phyloP scores from a whole-genome alignment of 2,113 vertebrate genomes.

The Sula dactylatra region DNA sequence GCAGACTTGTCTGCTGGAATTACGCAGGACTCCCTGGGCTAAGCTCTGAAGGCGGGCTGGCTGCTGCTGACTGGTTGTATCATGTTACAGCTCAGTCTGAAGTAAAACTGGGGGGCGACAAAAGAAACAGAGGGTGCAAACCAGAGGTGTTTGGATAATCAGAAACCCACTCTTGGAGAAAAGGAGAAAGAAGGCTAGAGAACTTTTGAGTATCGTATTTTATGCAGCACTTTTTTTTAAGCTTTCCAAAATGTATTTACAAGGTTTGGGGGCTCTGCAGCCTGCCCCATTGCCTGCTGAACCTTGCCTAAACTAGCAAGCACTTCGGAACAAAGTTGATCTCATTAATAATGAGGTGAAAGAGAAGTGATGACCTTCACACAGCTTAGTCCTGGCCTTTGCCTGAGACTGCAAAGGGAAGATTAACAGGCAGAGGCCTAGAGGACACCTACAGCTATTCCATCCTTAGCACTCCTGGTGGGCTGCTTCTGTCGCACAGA shows the following conservation, averaged over 20 bases:
- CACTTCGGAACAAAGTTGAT: background rate
- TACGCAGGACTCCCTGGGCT: background rate
- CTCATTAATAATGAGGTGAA: background rate
- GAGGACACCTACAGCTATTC: background rate
- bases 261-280: background rate
- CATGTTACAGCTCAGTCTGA: background rate
- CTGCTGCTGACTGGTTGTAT: background rate
- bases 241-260: background rate
- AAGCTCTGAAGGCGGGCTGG: background rate
- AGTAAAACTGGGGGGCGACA: background rate
- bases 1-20: background rate
- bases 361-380: background rate
- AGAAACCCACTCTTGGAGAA: background rate
- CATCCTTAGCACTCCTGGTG: background rate
- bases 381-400: background rate
- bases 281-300: background rate
- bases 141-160: background rate
- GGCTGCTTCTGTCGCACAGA: background rate
- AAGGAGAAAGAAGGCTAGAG: background rate
- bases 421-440: background rate
- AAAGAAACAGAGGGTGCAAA: background rate
- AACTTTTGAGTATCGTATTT: background rate
- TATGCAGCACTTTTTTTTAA: background rate
- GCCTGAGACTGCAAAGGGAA: background rate
- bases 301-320: background rate